Base-by-base conservation (phyloP, 2,797 vertebrate species). In the Sebastes steindachneri region DNA sequence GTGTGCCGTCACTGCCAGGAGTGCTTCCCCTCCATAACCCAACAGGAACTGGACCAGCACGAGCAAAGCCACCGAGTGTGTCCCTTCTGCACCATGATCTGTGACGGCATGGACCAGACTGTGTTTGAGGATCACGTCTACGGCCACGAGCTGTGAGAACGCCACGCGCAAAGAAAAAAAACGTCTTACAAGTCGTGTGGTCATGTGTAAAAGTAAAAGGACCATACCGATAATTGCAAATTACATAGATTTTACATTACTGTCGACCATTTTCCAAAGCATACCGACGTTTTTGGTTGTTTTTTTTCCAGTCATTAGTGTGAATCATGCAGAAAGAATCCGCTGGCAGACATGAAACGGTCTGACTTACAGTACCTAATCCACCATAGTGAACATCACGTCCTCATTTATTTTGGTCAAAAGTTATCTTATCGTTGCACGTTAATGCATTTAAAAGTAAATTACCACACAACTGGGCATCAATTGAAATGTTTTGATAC, bases 121-220 rank as follows among this genome's bases (percentile, higher is more conserved):
- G 79, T 74, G 81, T 96, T 93, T 28, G 96, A 96, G 58, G 93
- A 95, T 55, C 96, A 96, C 12, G 96, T 96, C 69, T 96, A 96
- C 72, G n/a, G 91, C 72, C 96, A 96, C 68, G 94, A 93, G 83
- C 48, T 89, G 69, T 94, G 84, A 92, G 12, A 15, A 4, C 9
- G 1, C 4, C 10, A 0, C 1, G 26, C 3, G 1, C 3, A 8
- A 17, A 59, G 41, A 10, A 12, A 19, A 19, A 28, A 37, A 9
- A 9, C 1, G 14, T 62, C 67, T 76, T 57, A 69, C 15, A 26
- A 3, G 51, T 28, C 11, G 12, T 8, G 9, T 26, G 14, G 55
- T 45, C 48, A 9, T 9, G n/a, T 41, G 9, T 51, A n/a, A 37
- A 55, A 67, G 15, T 14, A 37, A 37, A 37, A 37, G 35, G 4